These are phyloP conservation scores for Zonitis immaculata DNA, from an alignment of 2,888 invertebrate species.

Conservation along the genomic window DNA sequence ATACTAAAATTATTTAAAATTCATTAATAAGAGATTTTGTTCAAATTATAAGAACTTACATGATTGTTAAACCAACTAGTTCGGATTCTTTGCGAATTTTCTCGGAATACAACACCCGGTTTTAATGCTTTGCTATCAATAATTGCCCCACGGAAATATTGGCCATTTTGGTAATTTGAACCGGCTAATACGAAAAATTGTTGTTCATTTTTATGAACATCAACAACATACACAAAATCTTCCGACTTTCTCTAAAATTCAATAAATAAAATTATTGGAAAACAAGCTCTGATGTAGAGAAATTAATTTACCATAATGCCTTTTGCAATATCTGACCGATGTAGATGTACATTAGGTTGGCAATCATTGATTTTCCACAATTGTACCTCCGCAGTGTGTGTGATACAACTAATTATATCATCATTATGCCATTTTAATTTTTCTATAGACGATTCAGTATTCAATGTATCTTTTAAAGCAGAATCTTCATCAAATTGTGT, in stretches of 20 bases:
- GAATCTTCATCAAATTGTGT: constrained; percentile 70
- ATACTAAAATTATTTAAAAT: too few species aligned
- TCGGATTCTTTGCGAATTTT: constrained; percentile 68
- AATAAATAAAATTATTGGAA: constrained; percentile 7
- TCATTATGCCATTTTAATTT: constrained; percentile 56
- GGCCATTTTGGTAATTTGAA: constrained; percentile 59
- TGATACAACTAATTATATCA: constrained; percentile 59
- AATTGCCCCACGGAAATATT: constrained; percentile 50
- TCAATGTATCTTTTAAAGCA: constrained; percentile 70
- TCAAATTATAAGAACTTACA: too few species aligned
- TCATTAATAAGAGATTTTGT: too few species aligned
- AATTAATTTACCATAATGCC: constrained; percentile 55
- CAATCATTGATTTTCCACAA: constrained; percentile 64
- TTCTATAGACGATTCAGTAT: constrained; percentile 73
- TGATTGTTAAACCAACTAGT: constrained; percentile 61
- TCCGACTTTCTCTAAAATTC: constrained; percentile 57
- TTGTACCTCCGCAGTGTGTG: constrained; percentile 66
- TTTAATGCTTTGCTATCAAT: constrained; percentile 51
- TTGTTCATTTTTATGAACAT: constrained; percentile 50
- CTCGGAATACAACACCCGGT: constrained; percentile 54
- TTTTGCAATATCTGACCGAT: constrained; percentile 56
- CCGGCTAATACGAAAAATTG: constrained; percentile 62
- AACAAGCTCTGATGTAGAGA: not conserved
- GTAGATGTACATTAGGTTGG: constrained; percentile 55
- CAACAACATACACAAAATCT: constrained; percentile 62